Conservation (phyloP, 2,797 vertebrate species). For the Momotus momota region DNA sequence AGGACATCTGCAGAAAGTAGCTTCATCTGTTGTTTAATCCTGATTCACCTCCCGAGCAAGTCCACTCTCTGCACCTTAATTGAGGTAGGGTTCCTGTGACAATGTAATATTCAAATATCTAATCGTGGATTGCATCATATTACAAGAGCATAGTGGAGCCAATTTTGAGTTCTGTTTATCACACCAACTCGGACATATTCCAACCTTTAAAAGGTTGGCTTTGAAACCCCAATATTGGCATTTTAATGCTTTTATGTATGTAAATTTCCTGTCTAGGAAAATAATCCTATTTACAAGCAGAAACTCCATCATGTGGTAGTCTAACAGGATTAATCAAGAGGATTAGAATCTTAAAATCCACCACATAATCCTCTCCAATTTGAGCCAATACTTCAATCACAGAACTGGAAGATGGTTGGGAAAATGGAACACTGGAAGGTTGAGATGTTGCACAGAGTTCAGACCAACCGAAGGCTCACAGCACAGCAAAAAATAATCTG, state of each 20-base stretch:
- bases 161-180: background rate
- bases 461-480: background rate
- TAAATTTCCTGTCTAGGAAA: constrained; percentile 41
- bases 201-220: background rate
- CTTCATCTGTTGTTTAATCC: background rate
- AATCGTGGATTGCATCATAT: background rate
- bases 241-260: background rate
- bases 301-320: constrained; percentile 31
- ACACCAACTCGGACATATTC: background rate
- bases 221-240: background rate
- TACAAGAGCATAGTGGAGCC: background rate
- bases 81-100: background rate
- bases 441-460: background rate
- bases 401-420: background rate
- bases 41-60: background rate
- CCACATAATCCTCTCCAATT: background rate
- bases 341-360: constrained; percentile 29
- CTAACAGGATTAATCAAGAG: constrained; percentile 26
- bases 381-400: background rate
- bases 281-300: constrained; percentile 59
- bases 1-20: background rate
- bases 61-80: background rate
- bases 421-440: background rate
- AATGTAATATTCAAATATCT: background rate
- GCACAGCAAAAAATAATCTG: fast-evolving